Percentiles rank a stretch among this genome's conserved stretches.
Evolutionary conservation across 2,797 vertebrate species (phyloP).

Genomic region (Chanos chanos): DNA sequence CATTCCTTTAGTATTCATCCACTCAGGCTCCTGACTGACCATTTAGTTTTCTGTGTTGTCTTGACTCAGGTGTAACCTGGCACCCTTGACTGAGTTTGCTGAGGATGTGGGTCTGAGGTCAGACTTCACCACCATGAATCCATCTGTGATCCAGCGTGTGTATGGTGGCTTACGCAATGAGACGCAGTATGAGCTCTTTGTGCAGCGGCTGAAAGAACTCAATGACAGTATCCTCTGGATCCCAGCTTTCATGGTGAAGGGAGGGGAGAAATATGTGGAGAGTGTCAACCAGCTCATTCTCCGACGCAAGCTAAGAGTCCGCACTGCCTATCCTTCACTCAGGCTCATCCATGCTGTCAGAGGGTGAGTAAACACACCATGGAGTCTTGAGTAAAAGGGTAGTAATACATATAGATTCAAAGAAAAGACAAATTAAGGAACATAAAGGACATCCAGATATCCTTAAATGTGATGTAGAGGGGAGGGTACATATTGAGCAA

Average conservation of each 20-base stretch:
- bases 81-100: conserved; percentile 79
- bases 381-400: background rate
- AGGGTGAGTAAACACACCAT: conserved; percentile 74
- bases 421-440: too few relatives aligned
- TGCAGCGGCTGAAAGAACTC: conserved; percentile 78
- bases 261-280: conserved; percentile 83
- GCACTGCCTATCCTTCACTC: conserved; percentile 81
- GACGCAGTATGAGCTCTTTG: conserved; percentile 78
- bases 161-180: conserved; percentile 81
- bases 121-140: conserved; percentile 91
- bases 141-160: conserved; percentile 84
- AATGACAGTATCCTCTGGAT: conserved; percentile 88
- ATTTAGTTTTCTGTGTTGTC: conserved; percentile 13
- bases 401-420: too few relatives aligned
- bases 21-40: too few relatives aligned
- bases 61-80: conserved; percentile 80
- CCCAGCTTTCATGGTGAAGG: conserved; percentile 89
- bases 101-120: conserved; percentile 83
- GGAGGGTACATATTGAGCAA: too few relatives aligned
- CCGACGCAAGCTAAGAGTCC: conserved; percentile 77
- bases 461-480: too few relatives aligned
- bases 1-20: too few relatives aligned
- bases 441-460: too few relatives aligned
- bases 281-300: conserved; percentile 83
- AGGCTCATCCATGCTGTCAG: conserved; percentile 85